Conservation (phyloP, 1,140 invertebrate species). For the Bicyclus anynana region DNA sequence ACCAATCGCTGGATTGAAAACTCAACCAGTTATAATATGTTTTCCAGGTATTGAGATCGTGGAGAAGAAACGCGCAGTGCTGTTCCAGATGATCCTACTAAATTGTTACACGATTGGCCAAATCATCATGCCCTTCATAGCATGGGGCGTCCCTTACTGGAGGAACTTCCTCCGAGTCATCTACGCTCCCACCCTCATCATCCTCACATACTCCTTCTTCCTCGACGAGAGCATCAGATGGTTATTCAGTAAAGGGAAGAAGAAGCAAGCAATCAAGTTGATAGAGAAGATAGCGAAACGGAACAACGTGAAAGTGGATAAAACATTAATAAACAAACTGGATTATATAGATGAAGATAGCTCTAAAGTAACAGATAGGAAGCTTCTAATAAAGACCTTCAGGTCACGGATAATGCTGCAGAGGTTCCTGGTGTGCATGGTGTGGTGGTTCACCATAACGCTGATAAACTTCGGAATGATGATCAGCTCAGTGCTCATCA, state of each 20-base stretch:
- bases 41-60: constrained; percentile 67
- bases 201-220: constrained; percentile 58
- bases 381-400: constrained; percentile 56
- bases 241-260: constrained; percentile 81
- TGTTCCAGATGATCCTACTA: constrained; percentile 62
- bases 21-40: background rate
- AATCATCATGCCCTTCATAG: constrained; percentile 60
- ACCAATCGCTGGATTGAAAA: background rate
- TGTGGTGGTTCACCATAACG: constrained; percentile 86
- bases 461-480: constrained; percentile 91
- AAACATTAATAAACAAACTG: constrained; percentile 39
- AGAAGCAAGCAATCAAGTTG: constrained; percentile 40
- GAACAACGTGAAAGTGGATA: constrained; percentile 49
- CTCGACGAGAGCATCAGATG: constrained; percentile 77
- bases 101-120: constrained; percentile 60
- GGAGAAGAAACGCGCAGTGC: constrained; percentile 52
- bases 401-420: constrained; percentile 59
- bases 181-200: constrained; percentile 59
- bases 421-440: constrained; percentile 79
- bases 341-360: constrained; percentile 46
- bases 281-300: constrained; percentile 58
- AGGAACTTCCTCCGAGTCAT: constrained; percentile 57
- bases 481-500: constrained; percentile 86
- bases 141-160: constrained; percentile 65
- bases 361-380: constrained; percentile 35